Base-by-base conservation (phyloP, 23 tunicate genomes). In the Oikopleura dioica region DNA sequence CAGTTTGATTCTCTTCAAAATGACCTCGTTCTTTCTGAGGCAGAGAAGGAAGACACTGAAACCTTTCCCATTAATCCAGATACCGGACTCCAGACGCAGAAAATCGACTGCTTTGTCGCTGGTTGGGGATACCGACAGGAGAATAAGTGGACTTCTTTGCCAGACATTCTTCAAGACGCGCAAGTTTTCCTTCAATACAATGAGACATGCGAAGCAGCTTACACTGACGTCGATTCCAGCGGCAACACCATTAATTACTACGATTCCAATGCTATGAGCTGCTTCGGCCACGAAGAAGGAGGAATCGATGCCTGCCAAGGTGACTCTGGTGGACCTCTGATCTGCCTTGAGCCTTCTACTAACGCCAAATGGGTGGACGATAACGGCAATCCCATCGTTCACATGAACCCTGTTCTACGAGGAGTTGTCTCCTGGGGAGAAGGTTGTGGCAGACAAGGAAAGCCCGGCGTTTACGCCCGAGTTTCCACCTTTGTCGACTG, bases 281-380 rank as follows among this genome's bases (percentile, higher is more conserved):
- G 72, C 26, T 63, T 63, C 32, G 72, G 72, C 26, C 72, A 63
- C 33, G 72, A 63, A 28, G 72, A 63, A 63, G 72, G 72, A 24
- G 72, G 72, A 21, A 63, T 63, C 72, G 72, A 63, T 31, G 72
- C 72, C 2, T 63, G 72, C 33, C 72, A 63, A 63, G 72, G 72
- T 16, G 72, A 63, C 72, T 63, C 72, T 28, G 72, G 72, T 63
- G 72, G 72, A 2, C 72, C 72, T 12, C 33, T 63, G 2, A 63
- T 63, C 33, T 63, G 72, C 72, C 16, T 63, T 28, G 72, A 63
- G 26, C 30, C 16, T 12, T 12, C 72, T 28, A 31, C 16, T 2
- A 23, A 31, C 16, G 26, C 72, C 33, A 4, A 63, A 28, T 63
- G 16, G 4, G 16, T 23, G 72, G 26, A 23, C 72, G 72, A 63